phyloP scores from a whole-genome alignment of 2,113 vertebrate genomes.

The Aspidoscelis tigris region DNA sequence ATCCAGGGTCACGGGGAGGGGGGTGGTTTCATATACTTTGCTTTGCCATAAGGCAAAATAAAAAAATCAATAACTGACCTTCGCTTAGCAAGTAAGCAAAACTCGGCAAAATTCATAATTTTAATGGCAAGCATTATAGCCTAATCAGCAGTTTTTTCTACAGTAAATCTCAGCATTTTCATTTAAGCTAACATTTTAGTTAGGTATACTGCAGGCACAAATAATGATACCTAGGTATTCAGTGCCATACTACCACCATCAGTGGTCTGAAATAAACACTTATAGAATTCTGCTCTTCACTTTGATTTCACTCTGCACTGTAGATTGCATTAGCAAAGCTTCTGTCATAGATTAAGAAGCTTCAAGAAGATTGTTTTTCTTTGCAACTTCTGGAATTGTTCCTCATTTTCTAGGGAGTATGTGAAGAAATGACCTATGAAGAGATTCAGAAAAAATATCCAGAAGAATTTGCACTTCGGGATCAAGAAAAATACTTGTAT shows the following conservation, averaged over 20 bases:
- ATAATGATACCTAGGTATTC: neutral
- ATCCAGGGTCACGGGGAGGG: neutral
- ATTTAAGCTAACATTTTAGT: neutral
- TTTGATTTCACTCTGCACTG: neutral
- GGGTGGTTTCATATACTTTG: accelerated
- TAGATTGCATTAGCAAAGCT: neutral
- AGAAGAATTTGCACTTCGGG: slow-evolving; percentile 93
- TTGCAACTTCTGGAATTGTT: neutral
- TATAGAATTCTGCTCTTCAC: neutral
- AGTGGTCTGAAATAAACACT: neutral
- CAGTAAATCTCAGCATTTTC: neutral
- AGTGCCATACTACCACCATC: neutral
- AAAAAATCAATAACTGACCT: neutral
- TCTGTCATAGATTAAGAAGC: neutral
- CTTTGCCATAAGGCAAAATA: accelerated
- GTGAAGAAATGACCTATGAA: slow-evolving; percentile 95
- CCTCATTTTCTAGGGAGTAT: slow-evolving; percentile 84
- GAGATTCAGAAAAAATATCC: slow-evolving; percentile 91
- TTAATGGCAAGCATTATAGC: neutral
- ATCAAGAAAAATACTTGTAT: slow-evolving; percentile 97
- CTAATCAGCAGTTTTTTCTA: neutral
- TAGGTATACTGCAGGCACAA: neutral
- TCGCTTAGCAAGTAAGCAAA: neutral
- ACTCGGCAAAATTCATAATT: neutral
- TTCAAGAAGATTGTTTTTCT: accelerated